Evolutionary conservation across 2,797 vertebrate genomes (phyloP).

Genomic region (Peromyscus nudipes): DNA sequence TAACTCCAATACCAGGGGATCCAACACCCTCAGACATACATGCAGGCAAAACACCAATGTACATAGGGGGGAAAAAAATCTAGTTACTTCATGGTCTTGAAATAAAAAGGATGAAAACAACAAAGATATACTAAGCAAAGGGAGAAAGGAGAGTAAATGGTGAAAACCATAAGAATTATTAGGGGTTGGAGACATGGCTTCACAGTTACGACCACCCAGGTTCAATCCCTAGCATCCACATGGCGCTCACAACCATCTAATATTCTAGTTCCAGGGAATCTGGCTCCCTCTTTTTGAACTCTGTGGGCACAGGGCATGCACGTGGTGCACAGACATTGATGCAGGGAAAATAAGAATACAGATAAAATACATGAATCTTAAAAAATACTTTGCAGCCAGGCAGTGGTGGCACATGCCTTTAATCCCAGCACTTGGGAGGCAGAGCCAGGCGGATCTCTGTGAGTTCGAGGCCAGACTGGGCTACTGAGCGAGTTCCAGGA

Average conservation of each 20-base stretch:
- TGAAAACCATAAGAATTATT: constrained; percentile 26
- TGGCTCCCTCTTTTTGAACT: too few species aligned
- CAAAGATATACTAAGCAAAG: constrained; percentile 23
- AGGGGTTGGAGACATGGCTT: background rate
- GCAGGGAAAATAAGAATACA: too few species aligned
- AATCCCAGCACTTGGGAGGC: too few species aligned
- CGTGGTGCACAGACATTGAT: too few species aligned
- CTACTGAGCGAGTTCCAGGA: background rate
- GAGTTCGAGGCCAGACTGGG: background rate
- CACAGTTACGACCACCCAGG: background rate
- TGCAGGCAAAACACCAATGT: background rate
- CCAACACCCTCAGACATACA: background rate
- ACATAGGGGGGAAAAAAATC: background rate
- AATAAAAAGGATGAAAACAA: constrained; percentile 38
- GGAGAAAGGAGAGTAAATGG: constrained; percentile 6
- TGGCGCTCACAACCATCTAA: background rate
- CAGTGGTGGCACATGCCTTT: too few species aligned
- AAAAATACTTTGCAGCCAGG: too few species aligned
- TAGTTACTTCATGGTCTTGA: constrained; percentile 23
- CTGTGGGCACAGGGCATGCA: too few species aligned
- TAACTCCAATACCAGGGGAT: background rate
- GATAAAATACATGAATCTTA: too few species aligned
- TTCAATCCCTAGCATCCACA: background rate
- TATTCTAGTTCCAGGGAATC: background rate
- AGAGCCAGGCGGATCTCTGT: background rate